Base-by-base conservation (phyloP, 2,888 invertebrate genomes). In the Tetragonula carbonaria region DNA sequence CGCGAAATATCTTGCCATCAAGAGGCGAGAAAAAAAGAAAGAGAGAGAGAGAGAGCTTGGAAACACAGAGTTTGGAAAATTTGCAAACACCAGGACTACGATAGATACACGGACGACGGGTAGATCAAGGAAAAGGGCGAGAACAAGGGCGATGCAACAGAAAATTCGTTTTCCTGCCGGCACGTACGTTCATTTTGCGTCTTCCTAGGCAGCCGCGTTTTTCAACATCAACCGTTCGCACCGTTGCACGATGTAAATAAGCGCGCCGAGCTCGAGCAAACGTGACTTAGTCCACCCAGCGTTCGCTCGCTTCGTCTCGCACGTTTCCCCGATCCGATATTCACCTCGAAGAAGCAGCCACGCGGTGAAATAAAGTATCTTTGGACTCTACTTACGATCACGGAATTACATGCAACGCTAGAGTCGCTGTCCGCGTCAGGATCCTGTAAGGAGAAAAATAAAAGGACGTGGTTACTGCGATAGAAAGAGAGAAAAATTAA, bases 151-250 rank as follows among this genome's bases (percentile, higher is more conserved):
- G 23, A 55, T 28, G n/a, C 50, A 65, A 13, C 28, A 50, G 51
- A 75, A 28, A 28, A 82, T 75, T 68, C 75, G 67, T 71, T 55
- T 55, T 66, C 74, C 11, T 18, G 28, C 50, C 53, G 45, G 45
- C 74, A 75, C 82, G 82, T 67, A 80, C 51, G 45, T 65, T 82
- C 74, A 71, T 82, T 67, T 82, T 71, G 62, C 33, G 71, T 18
- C 68, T 68, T 67, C 38, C 28, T n/a, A 51, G 67, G 67, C 38
- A 57, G 55, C 38, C 70, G 50, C 74, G 74, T 75, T 76, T 83
- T 28, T 75, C 74, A 74, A 65, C 70, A 82, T 80, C 82, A 59
- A 62, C 80, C 80, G 57, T 8, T 45, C 63, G 67, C 11, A 14
- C 8, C 73, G 57, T 28, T 38, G 51, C 23, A 28, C 57, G 23